Base-by-base conservation (phyloP, 2,888 invertebrate species). In the Nymphalis c-album region DNA sequence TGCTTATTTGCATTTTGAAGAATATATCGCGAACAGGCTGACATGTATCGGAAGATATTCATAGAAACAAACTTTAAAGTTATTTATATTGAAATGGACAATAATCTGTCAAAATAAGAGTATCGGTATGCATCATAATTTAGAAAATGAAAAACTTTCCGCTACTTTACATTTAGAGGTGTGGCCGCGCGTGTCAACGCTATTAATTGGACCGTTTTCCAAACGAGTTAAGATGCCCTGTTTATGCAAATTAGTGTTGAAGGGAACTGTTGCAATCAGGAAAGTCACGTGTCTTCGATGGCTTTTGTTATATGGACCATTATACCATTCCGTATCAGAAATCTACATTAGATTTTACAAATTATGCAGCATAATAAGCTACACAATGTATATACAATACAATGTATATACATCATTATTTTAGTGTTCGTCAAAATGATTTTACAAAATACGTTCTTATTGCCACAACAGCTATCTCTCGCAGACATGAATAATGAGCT, bases 171-270 rank as follows among this genome's bases (percentile, higher is more conserved):
- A 57, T 57, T 40, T 57, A 57, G 35, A 57, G 57, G 57, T 18
- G 57, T 18, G 40, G 18, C 40, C 18, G 17, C n/a, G 57, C 57
- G 57, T 40, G 40, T 18, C 57, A 40, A 40, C 40, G 57, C 57
- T 40, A 57, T 57, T 57, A 57, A 40, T 57, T 40, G 57, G 35
- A 40, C 35, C 57, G 57, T 40, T 40, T 53, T 57, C 40, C 35
- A 57, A 57, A 57, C 57, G 13, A 35, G 57, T 57, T 57, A 40
- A 8, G 55, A 57, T 18, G 57, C 22, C 31, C 55, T 31, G 35
- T 57, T 57, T 57, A 57, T 40, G 57, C 35, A 40, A 35, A 57
- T 40, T 57, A 35, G 17, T 57, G 57, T 57, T n/a, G 20, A 57
- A 57, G 57, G 40, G 57, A 18, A 7, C 48, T 48, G 7, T 48